phyloP scores from a whole-genome alignment of 2,797 vertebrate genomes.

The Spheniscus humboldti region DNA sequence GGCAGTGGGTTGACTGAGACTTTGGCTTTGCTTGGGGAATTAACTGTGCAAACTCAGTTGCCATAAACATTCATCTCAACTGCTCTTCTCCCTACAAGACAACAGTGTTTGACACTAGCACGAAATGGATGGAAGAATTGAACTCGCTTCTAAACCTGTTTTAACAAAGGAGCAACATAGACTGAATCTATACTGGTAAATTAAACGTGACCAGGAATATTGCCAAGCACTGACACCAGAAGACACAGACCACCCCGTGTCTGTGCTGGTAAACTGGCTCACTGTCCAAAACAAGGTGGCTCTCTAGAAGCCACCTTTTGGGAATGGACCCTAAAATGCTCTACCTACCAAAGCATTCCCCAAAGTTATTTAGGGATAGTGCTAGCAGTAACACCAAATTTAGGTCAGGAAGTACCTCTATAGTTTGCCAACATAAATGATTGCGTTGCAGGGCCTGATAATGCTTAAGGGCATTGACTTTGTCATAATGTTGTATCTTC shows the following conservation, averaged over 20 bases:
- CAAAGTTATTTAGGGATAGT: not conserved
- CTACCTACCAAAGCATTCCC: not conserved
- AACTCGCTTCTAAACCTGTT: not conserved
- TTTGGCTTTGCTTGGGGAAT: not conserved
- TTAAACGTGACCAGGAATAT: not conserved
- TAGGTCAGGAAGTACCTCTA: not conserved
- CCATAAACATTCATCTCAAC: not conserved
- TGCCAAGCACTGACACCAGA: not conserved
- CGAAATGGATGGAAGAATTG: not conserved
- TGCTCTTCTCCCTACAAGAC: not conserved
- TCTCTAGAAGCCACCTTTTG: not conserved
- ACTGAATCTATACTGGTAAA: not conserved
- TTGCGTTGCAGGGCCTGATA: not conserved
- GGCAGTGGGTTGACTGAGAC: not conserved
- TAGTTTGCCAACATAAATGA: not conserved
- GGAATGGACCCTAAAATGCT: not conserved
- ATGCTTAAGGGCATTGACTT: not conserved
- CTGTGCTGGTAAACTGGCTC: not conserved
- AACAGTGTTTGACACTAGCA: not conserved
- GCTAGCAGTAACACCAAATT: not conserved
- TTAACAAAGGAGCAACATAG: not conserved
- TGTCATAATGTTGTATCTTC: not conserved
- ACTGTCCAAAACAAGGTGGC: not conserved
- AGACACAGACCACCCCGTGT: not conserved
- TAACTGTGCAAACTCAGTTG: not conserved